Evolutionary conservation across 2,113 vertebrate species (phyloP).

Genomic region (Onychostoma macrolepis): DNA sequence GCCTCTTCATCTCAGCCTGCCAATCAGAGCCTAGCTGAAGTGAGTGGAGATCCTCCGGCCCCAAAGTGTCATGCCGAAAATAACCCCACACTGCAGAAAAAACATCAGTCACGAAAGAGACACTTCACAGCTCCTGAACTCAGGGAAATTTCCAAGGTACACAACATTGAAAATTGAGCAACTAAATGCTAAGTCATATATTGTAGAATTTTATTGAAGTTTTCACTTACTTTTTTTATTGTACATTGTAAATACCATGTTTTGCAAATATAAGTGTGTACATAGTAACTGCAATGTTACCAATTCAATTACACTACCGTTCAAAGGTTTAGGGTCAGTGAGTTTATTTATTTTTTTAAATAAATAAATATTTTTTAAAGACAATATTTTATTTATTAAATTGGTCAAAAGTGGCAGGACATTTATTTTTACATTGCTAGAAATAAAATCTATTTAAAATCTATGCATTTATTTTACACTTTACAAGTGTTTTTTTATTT

Average conservation of each 20-base stretch:
- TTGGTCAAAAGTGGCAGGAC: background rate
- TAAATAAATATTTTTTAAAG: background rate
- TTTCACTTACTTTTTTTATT: background rate
- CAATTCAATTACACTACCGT: background rate
- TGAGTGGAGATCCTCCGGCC: background rate
- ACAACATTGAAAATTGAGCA: constrained; percentile 1
- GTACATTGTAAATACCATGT: background rate
- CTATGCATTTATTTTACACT: background rate
- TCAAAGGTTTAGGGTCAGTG: background rate
- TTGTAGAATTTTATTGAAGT: background rate
- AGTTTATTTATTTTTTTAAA: background rate
- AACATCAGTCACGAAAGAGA: constrained; percentile 61
- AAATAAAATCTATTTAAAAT: background rate
- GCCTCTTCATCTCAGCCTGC: background rate
- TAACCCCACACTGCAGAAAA: background rate
- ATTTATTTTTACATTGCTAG: background rate
- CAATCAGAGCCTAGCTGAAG: constrained; percentile 13
- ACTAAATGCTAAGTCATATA: background rate
- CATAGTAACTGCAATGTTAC: background rate
- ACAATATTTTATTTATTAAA: background rate
- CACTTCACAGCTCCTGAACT: constrained; percentile 73
- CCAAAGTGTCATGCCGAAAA: background rate
- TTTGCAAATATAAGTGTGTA: background rate
- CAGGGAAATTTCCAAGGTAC: constrained; percentile 36
- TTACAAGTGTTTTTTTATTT: too few species aligned